Base-by-base conservation (phyloP, 1,140 invertebrate genomes). In the Eumaeus atala region DNA sequence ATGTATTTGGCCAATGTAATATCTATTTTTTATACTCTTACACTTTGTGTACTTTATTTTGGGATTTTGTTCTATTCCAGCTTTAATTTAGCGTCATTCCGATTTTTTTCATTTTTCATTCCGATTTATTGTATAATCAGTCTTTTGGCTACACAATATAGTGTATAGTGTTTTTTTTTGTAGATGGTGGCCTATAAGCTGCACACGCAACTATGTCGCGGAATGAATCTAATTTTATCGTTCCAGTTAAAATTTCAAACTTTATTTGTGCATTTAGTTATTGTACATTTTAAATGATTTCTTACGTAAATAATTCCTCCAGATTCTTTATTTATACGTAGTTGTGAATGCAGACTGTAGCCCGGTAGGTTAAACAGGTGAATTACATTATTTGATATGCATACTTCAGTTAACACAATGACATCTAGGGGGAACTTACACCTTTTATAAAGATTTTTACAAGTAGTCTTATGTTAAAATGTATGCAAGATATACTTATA, bases 291-390 rank as follows among this genome's bases (percentile, higher is more conserved):
- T 3, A 28, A 3, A 28, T 48, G 40, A 36, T 36, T 48, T 54
- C 40, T 28, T 36, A 54, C 44, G 47, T 54, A 54, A 44, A 54
- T 21, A 44, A 54, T 54, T 48, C 40, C 53, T 10, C 53, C 53
- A 9, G 42, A 42, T 48, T 35, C 48, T 54, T 54, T 44, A 3
- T 48, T 17, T 9, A n/a, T n/a, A 0, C 53, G 40, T 21, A 54
- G 40, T n/a, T 54, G 11, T 47, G 52, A 44, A 12, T 54, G 42
- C 14, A 54, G 40, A 12, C 18, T 54, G 37, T 54, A 54, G 16
- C 53, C 53, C 8, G 53, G 44, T 47, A 54, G 21, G 34, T 47
- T 47, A 17, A 47, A 54, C 16, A 54, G 17, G 5, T 54, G 21
- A 48, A 21, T 10, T 14, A 54, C 14, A 33, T n/a, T 9, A 6